These are phyloP conservation scores for Heliangelus exortis DNA, from an alignment of 2,797 vertebrate species.

Conservation along the genomic window DNA sequence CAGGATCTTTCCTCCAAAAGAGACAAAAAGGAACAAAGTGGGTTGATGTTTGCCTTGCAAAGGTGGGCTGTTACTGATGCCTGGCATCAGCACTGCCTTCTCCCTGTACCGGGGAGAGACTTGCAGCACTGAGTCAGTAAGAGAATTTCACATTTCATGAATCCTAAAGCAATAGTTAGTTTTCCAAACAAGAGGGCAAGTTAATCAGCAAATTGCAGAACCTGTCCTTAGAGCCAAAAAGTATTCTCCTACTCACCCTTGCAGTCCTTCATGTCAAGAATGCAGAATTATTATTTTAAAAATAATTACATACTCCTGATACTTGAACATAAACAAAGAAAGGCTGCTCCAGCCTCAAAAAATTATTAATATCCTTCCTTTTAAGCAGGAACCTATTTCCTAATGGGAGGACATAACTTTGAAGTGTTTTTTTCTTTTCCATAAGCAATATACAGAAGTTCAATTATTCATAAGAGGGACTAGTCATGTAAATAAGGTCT, in stretches of 20 bases:
- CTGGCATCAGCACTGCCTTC: accelerated
- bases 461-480: conserved; percentile 41
- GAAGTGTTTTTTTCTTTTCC: background rate
- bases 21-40: background rate
- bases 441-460: conserved; percentile 16
- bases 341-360: background rate
- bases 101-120: background rate
- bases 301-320: background rate
- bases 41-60: background rate
- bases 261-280: background rate
- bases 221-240: background rate
- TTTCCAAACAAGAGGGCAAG: conserved; percentile 20
- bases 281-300: conserved; percentile 14
- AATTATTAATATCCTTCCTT: background rate
- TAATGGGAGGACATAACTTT: conserved; percentile 9
- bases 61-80: accelerated
- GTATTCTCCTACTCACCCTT: background rate
- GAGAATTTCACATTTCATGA: background rate
- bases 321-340: background rate
- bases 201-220: conserved; percentile 21
- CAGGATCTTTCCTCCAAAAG: background rate
- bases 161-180: background rate
- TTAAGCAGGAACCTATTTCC: background rate
- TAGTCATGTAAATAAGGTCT: conserved; percentile 14
- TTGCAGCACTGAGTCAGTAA: accelerated